A percentile compares a stretch with the other conserved stretches of the same genome.
phyloP scores from a whole-genome alignment of 2,113 vertebrate species.

The Xenus cinereus region DNA sequence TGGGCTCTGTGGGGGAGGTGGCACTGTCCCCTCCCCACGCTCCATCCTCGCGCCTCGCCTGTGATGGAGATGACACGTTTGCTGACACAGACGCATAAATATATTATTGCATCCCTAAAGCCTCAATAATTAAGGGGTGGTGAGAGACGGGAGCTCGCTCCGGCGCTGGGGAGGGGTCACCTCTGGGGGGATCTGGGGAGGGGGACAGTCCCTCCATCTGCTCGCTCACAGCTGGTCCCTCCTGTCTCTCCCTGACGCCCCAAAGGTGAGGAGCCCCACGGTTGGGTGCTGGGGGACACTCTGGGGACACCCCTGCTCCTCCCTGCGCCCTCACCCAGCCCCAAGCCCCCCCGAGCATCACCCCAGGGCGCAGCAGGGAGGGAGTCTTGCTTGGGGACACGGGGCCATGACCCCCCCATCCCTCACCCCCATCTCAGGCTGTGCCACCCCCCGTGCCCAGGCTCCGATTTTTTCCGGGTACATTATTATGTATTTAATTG shows the following conservation, averaged over 20 bases:
- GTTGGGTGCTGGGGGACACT: background rate
- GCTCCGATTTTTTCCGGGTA: rapidly evolving
- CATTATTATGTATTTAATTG: background rate
- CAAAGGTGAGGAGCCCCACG: background rate
- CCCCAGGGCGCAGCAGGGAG: background rate
- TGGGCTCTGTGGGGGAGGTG: background rate
- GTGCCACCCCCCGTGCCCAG: background rate
- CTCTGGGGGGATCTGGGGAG: background rate
- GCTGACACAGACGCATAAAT: background rate
- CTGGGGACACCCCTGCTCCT: background rate
- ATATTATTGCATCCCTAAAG: background rate
- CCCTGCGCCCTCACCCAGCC: rapidly evolving
- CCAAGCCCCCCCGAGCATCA: background rate
- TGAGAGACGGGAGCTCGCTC: background rate
- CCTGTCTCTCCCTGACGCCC: background rate
- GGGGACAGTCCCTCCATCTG: background rate
- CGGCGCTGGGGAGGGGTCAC: rapidly evolving
- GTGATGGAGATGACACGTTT: background rate
- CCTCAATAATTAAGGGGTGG: background rate
- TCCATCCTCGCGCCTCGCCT: background rate
- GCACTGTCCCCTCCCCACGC: rapidly evolving
- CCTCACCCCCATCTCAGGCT: background rate
- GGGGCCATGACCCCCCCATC: rapidly evolving
- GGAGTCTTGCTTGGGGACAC: background rate
- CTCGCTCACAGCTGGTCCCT: background rate